Percentiles rank a stretch among this genome's conserved stretches.
phyloP scores from a whole-genome alignment of 2,888 invertebrate species.

The Sabatieria punctata region DNA sequence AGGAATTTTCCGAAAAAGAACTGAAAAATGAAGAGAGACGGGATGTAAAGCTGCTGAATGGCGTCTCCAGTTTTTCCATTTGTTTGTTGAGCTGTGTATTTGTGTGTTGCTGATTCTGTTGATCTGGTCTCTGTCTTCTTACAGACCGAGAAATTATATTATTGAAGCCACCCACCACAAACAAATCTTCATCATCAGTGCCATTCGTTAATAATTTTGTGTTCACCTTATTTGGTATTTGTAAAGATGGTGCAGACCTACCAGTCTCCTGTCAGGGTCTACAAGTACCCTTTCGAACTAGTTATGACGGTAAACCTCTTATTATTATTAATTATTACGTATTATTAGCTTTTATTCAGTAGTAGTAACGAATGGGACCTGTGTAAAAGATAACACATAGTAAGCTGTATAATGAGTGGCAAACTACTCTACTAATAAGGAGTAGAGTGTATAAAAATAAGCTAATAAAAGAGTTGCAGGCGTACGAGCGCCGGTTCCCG shows the following conservation, averaged over 20 bases:
- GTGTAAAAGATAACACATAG: not conserved
- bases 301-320: slow-evolving; percentile 63
- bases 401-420: not conserved
- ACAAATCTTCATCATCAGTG: too few species aligned
- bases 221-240: too few species aligned
- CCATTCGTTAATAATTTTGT: too few species aligned
- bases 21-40: too few species aligned
- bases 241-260: slow-evolving; percentile 76
- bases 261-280: slow-evolving; percentile 79
- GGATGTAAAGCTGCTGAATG: too few species aligned
- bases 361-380: not conserved
- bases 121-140: too few species aligned
- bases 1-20: too few species aligned
- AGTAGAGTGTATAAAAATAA: slow-evolving; percentile 3
- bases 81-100: too few species aligned
- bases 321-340: not conserved
- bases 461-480: slow-evolving; percentile 42
- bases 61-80: too few species aligned
- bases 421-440: not conserved
- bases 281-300: slow-evolving; percentile 82
- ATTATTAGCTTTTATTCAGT: not conserved
- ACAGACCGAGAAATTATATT: too few species aligned
- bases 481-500: slow-evolving; percentile 81
- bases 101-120: too few species aligned
- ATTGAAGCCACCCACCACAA: too few species aligned